Base-by-base conservation (phyloP, 1,140 invertebrate species). In the Formica exsecta region DNA sequence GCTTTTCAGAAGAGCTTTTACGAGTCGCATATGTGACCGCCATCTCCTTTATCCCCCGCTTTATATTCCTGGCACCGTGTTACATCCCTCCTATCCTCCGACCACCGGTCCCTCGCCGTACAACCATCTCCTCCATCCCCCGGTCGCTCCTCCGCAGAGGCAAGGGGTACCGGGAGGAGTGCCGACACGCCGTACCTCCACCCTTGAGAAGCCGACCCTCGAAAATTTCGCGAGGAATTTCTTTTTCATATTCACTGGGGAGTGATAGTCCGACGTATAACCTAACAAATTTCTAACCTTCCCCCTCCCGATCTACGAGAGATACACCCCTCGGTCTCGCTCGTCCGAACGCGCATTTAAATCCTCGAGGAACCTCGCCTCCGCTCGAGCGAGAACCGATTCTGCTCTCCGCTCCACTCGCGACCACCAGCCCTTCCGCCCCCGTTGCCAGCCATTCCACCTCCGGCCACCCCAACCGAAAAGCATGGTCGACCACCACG, bases 161-260 rank as follows among this genome's bases (percentile, higher is more conserved):
- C 36, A 61, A 61, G 25, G 25, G 38, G 66, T 87, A 87, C 77
- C 86, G 74, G 54, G 51, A 79, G 68, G 84, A 89, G 9, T 54
- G 51, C 64, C 75, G 57, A 80, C 66, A 74, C 25, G 11, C 51
- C 65, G 44, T 16, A 51, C 48, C 70, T 75, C 44, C 74, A 7
- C 62, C 22, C n/a, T 29, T 75, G 13, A 6, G 13, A 19, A 51
- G 29, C 13, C 59, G 48, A 79, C 62, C 68, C 64, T 51, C 75
- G 70, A 88, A 89, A 87, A 86, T 86, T 91, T 79, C 61, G 62
- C 88, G 74, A 85, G 89, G 85, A 93, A 94, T 93, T 94, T 91
- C 92, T 93, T 93, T 91, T 94, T 93, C 90, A 93, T 94, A 95
- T 94, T 93, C 95, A 92, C 93, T 91, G 88, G 94, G 94, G 94